A percentile compares a stretch with the other conserved stretches of the same genome.
Evolutionary conservation across 2,113 vertebrate species (phyloP).

Genomic region (Cyprinus carpio): DNA sequence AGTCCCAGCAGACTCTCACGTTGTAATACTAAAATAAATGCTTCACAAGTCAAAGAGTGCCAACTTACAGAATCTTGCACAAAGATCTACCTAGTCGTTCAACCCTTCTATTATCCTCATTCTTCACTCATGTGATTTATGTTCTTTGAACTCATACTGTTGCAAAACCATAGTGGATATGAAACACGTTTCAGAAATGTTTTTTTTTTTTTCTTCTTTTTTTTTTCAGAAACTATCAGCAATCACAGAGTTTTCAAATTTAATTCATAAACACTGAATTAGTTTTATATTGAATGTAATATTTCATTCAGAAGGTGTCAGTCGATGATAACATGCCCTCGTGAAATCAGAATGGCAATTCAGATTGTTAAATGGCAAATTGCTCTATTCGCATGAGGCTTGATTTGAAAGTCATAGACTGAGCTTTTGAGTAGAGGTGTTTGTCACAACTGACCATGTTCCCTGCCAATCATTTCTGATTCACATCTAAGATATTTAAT

Average conservation of each 20-base stretch:
- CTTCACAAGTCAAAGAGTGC: not conserved
- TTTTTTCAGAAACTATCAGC: not conserved
- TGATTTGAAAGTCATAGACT: conserved; percentile 19
- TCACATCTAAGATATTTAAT: conserved; percentile 69
- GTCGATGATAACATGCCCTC: conserved; percentile 11
- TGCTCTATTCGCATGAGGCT: not conserved
- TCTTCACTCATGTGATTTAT: not conserved
- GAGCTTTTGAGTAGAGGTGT: conserved; percentile 63
- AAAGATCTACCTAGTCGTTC: not conserved
- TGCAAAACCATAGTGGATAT: not conserved
- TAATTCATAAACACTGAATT: not conserved
- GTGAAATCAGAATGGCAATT: conserved; percentile 9
- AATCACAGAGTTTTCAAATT: not conserved
- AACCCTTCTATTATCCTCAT: not conserved
- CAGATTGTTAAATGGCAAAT: conserved; percentile 13
- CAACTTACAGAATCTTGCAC: not conserved
- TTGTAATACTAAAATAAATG: conserved; percentile 28
- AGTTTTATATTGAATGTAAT: conserved; percentile 1
- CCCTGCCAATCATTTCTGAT: conserved; percentile 70
- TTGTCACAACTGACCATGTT: conserved; percentile 70
- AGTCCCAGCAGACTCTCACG: conserved; percentile 17
- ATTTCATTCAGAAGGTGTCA: not conserved
- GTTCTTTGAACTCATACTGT: not conserved
- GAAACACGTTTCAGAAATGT: not conserved
- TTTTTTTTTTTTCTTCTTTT: too few species aligned